Base-by-base conservation (phyloP, 2,797 vertebrate genomes). In the Carduelis carduelis region DNA sequence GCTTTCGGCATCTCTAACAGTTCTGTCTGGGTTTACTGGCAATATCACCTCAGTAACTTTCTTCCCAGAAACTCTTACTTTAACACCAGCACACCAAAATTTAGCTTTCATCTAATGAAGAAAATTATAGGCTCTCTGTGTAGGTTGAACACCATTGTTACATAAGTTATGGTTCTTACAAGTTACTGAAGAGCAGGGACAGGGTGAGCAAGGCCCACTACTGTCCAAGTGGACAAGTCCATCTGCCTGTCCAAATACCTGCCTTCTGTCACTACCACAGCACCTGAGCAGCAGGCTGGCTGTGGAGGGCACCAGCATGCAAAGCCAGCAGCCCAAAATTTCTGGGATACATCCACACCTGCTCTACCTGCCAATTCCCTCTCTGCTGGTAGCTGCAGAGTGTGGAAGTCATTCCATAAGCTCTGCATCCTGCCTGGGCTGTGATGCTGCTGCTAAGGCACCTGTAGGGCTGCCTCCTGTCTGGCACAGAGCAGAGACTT, bases 331-430 rank as follows among this genome's bases (percentile, higher is more conserved):
- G 37, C 9, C 50, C 50, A 49, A 14, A 71, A 27, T 22, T 61
- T 14, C n/a, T 28, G 2, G 6, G 41, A 35, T 26, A 74, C 27
- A 68, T 18, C 37, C 53, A 57, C 34, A 66, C 18, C 12, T 68
- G 15, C 56, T 32, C 44, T 56, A 66, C 41, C 23, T 46, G 32
- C 49, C 44, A 66, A 1, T n/a, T n/a, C 8, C 20, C 9, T 78
- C 49, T 68, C 37, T 61, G 34, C 50, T 57, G 20, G 34, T 22
- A 75, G 34, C 34, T 43, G 49, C 49, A 37, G 16, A 63, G 14
- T 0, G 0, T 2, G 37, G 26, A 46, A 81, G 22, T 21, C 41
- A 27, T 77, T 50, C n/a, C 4, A 4, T 9, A 35, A 86, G 11
- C 23, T 82, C 75, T 60, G 39, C 28, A 37, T 52, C 41, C 3